Percentiles rank a stretch among this genome's conserved stretches.
phyloP scores from a whole-genome alignment of 2,797 vertebrate genomes.

The Mormyrops boulengeri region DNA sequence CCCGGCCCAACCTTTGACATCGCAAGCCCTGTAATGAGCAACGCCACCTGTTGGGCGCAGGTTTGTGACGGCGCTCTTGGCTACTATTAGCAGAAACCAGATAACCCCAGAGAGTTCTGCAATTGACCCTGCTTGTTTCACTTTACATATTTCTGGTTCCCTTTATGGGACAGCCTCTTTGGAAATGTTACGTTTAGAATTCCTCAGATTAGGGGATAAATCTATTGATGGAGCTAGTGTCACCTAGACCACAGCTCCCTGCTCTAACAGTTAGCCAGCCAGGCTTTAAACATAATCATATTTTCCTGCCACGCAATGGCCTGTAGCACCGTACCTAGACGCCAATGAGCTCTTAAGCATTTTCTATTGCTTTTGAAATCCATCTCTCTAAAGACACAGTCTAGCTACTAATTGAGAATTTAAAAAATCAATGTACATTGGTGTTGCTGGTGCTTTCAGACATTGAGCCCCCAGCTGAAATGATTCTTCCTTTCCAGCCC shows the following conservation, averaged over 20 bases:
- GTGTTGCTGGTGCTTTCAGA: constrained; percentile 2
- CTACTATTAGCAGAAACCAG: background rate
- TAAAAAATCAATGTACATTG: background rate
- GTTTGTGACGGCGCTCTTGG: background rate
- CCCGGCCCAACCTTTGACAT: background rate
- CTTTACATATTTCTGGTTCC: background rate
- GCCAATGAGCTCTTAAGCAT: background rate
- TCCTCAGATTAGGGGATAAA: background rate
- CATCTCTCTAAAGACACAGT: background rate
- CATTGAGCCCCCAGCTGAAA: background rate
- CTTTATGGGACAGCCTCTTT: background rate
- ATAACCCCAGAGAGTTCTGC: background rate
- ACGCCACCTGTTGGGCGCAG: background rate
- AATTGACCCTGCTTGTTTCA: background rate
- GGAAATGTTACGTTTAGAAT: background rate
- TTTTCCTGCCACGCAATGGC: background rate
- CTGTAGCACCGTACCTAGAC: background rate
- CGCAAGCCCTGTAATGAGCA: background rate
- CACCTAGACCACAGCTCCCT: background rate
- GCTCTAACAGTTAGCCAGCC: background rate
- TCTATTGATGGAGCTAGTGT: background rate
- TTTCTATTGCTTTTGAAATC: background rate
- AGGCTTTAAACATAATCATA: background rate
- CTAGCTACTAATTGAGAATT: background rate
- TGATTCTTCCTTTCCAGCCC: background rate